phyloP scores from a whole-genome alignment of 2,797 vertebrate species.

The Naso thynnoides region DNA sequence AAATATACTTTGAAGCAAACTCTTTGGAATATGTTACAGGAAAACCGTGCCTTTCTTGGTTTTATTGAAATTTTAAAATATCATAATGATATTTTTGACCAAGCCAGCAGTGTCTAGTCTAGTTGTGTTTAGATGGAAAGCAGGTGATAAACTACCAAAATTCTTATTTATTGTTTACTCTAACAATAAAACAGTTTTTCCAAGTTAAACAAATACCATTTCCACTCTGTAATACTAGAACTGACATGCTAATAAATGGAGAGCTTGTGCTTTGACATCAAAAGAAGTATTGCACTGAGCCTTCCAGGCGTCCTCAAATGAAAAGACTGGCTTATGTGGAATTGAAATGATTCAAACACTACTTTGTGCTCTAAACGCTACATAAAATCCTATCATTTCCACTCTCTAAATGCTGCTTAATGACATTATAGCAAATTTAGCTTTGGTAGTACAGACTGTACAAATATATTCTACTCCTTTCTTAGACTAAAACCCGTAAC shows the following conservation, averaged over 20 bases:
- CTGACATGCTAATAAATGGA: neutral
- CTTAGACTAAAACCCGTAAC: slow-evolving; percentile 55
- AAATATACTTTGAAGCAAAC: neutral
- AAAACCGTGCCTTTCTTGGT: neutral
- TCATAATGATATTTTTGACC: neutral
- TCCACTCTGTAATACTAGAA: neutral
- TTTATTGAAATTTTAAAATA: slow-evolving; percentile 10
- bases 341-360: slow-evolving; percentile 7
- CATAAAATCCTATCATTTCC: slow-evolving; percentile 17
- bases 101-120: neutral
- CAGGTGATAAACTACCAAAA: slow-evolving; percentile 24
- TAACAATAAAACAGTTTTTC: slow-evolving; percentile 33
- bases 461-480: slow-evolving; percentile 47
- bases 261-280: slow-evolving; percentile 9
- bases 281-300: neutral
- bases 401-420: slow-evolving; percentile 28
- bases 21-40: neutral
- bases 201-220: slow-evolving; percentile 9
- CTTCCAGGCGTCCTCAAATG: neutral
- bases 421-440: slow-evolving; percentile 40
- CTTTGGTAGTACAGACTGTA: slow-evolving; percentile 27
- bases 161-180: neutral
- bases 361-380: neutral
- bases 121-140: slow-evolving; percentile 11
- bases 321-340: neutral